A percentile compares a stretch with the other conserved stretches of the same genome.
Conservation (phyloP, 2,113 vertebrate species). For the Chaetodon auriga region DNA sequence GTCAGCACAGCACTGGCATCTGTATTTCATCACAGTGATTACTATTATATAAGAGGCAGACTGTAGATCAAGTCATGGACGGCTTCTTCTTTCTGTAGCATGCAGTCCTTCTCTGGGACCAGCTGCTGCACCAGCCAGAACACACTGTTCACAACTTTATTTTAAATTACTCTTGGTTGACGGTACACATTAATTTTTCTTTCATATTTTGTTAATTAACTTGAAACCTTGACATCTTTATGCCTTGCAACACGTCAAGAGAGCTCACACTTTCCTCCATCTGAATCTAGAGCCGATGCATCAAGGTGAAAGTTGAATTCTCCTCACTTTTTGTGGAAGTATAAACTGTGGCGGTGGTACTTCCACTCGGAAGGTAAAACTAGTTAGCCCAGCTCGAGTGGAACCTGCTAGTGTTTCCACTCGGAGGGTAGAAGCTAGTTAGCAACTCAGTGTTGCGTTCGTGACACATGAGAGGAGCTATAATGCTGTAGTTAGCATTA, state of each 20-base stretch:
- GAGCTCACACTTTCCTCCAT: neutral
- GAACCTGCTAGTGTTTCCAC: neutral
- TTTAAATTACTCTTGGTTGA: neutral
- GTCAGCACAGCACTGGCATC: conserved; percentile 47
- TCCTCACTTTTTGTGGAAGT: neutral
- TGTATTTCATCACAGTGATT: conserved; percentile 48
- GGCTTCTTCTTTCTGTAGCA: conserved; percentile 4
- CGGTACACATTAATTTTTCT: neutral
- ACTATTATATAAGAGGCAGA: conserved; percentile 56
- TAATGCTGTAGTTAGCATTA: too few species aligned
- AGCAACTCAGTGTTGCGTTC: too few species aligned
- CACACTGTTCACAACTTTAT: neutral
- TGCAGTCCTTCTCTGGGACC: neutral
- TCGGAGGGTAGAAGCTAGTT: neutral
- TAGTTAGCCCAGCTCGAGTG: neutral
- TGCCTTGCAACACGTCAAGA: neutral
- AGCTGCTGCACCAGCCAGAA: neutral
- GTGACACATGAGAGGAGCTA: too few species aligned
- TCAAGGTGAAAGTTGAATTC: neutral
- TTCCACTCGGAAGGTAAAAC: neutral
- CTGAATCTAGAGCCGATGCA: neutral
- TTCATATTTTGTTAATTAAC: neutral
- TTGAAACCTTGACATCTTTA: neutral
- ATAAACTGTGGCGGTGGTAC: too few species aligned
- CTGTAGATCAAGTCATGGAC: conserved; percentile 33